phyloP scores from a whole-genome alignment of 2,797 vertebrate genomes.

The Gymnothorax javanicus region DNA sequence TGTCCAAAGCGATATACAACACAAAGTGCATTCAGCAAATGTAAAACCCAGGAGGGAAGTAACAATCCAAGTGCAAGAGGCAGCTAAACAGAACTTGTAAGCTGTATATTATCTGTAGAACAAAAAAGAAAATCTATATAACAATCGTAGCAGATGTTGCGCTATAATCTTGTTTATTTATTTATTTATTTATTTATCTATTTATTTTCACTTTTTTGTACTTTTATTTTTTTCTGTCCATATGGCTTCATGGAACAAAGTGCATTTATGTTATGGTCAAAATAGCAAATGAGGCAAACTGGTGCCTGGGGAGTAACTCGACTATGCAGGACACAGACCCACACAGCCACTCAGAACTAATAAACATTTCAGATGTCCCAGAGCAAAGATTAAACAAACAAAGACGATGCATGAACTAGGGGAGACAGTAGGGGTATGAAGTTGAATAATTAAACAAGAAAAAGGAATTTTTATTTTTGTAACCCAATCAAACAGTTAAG shows the following conservation, averaged over 20 bases:
- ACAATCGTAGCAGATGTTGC: no score
- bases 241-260: not conserved
- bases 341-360: slow-evolving; percentile 49
- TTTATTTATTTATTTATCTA: no score
- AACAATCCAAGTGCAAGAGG: no score
- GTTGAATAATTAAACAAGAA: not conserved
- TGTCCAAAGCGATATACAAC: no score
- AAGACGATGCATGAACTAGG: not conserved
- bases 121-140: no score
- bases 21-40: no score
- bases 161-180: no score
- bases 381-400: slow-evolving; percentile 34
- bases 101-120: no score
- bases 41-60: no score
- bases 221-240: no score
- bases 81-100: no score
- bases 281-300: not conserved
- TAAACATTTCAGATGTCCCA: slow-evolving; percentile 76
- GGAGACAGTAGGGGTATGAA: not conserved
- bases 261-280: slow-evolving; percentile 26
- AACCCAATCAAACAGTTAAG: not conserved
- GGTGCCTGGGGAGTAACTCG: slow-evolving; percentile 27
- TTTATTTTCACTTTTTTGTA: no score
- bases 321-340: slow-evolving; percentile 40
- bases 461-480: not conserved